Evolutionary conservation across 2,113 vertebrate genomes (phyloP).

Genomic region (Cyanocitta stelleri): DNA sequence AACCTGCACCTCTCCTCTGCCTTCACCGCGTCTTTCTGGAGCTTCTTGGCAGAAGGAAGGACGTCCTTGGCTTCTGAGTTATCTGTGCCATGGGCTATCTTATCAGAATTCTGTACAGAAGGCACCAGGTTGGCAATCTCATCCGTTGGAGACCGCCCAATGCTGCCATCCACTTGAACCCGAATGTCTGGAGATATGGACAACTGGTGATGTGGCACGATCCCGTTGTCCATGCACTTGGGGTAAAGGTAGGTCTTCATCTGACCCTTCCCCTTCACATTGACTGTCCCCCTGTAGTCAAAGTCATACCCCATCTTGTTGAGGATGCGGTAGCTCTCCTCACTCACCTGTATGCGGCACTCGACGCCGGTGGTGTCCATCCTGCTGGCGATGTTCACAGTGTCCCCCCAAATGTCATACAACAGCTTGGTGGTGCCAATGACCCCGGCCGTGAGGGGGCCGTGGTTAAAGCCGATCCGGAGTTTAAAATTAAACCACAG

Average conservation of each 20-base stretch:
- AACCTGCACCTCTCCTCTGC: slow-evolving; percentile 56
- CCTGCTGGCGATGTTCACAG: slow-evolving; percentile 96
- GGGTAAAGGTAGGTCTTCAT: slow-evolving; percentile 99
- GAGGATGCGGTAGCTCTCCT: slow-evolving; percentile 91
- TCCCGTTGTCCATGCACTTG: slow-evolving; percentile 82
- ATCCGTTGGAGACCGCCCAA: slow-evolving; percentile 94
- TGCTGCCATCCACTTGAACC: slow-evolving; percentile 97
- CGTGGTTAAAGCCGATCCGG: slow-evolving; percentile 94
- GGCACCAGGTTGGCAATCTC: slow-evolving; percentile 89
- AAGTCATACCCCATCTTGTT: slow-evolving; percentile 92
- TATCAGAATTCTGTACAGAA: slow-evolving; percentile 71
- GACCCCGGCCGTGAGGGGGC: slow-evolving; percentile 92
- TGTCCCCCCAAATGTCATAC: slow-evolving; percentile 99
- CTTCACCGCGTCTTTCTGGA: slow-evolving; percentile 44
- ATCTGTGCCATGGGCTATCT: slow-evolving; percentile 50
- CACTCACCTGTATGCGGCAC: slow-evolving; percentile 96
- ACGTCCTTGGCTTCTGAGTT: slow-evolving; percentile 57
- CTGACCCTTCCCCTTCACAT: slow-evolving; percentile 97
- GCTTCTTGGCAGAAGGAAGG: slow-evolving; percentile 55
- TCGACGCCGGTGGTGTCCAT: slow-evolving; percentile 98
- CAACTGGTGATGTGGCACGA: slow-evolving; percentile 80
- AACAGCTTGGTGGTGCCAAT: slow-evolving; percentile 97
- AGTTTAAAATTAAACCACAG: slow-evolving; percentile 97
- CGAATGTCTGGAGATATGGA: slow-evolving; percentile 95
- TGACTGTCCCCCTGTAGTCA: slow-evolving; percentile 96